phyloP scores from a whole-genome alignment of 2,797 vertebrate genomes.

The Lemur catta region DNA sequence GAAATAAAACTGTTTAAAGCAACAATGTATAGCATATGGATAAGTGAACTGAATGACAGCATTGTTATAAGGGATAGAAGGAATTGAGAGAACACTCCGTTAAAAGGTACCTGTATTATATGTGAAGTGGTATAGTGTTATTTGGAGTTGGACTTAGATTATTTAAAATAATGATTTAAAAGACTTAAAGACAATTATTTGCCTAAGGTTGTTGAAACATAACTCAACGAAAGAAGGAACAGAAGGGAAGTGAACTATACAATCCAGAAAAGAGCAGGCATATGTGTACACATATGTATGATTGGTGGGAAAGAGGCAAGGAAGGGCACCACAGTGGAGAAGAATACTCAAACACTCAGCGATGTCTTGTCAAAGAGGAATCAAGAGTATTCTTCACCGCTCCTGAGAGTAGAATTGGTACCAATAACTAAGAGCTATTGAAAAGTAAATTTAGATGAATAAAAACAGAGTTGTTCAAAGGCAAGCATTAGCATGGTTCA shows the following conservation, averaged over 20 bases:
- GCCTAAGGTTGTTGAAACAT: neutral
- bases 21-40: neutral
- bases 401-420: neutral
- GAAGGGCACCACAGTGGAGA: neutral
- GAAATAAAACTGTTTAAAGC: neutral
- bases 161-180: neutral
- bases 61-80: neutral
- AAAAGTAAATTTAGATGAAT: neutral
- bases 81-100: neutral
- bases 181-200: neutral
- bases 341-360: neutral
- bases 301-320: neutral
- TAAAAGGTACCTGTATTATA: neutral
- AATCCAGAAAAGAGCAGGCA: neutral
- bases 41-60: neutral
- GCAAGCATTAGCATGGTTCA: neutral
- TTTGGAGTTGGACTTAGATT: neutral
- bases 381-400: neutral
- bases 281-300: neutral
- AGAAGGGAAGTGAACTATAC: neutral
- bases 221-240: neutral
- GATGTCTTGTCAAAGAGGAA: neutral
- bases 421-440: neutral
- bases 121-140: neutral
- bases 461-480: neutral